Conservation (phyloP, 2,113 vertebrate species). For the Egretta garzetta region DNA sequence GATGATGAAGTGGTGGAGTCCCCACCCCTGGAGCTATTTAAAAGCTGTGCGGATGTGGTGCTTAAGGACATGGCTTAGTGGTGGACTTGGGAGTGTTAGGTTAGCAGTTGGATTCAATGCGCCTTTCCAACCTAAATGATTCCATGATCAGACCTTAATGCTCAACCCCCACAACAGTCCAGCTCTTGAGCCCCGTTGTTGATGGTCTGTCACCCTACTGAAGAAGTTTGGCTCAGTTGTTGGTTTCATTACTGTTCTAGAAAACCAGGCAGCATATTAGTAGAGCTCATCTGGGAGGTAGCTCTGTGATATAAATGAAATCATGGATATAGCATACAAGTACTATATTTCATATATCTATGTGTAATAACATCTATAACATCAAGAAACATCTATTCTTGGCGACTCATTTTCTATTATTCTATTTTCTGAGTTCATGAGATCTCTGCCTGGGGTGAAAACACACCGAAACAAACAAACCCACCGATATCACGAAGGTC, state of each 20-base stretch:
- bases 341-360: not conserved
- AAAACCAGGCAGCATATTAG: not conserved
- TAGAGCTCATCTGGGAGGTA: not conserved
- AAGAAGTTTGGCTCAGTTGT: not conserved
- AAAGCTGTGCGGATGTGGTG: not conserved
- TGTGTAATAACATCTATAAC: not conserved
- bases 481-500: not conserved
- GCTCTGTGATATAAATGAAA: not conserved
- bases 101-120: too few species aligned
- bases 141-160: not conserved
- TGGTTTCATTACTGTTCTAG: not conserved
- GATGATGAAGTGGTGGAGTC: not conserved
- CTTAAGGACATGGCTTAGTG: not conserved
- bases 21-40: not conserved
- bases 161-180: not conserved
- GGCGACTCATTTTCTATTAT: not conserved
- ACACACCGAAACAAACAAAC: not conserved
- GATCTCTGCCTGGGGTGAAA: not conserved
- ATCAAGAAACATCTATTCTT: not conserved
- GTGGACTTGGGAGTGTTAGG: too few species aligned
- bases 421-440: not conserved
- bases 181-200: not conserved
- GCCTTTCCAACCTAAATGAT: too few species aligned
- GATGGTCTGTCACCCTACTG: not conserved
- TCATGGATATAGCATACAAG: not conserved